A percentile compares a stretch with the other conserved stretches of the same genome.
phyloP scores from a whole-genome alignment of 2,888 invertebrate species.

The Sminthurides aquaticus region DNA sequence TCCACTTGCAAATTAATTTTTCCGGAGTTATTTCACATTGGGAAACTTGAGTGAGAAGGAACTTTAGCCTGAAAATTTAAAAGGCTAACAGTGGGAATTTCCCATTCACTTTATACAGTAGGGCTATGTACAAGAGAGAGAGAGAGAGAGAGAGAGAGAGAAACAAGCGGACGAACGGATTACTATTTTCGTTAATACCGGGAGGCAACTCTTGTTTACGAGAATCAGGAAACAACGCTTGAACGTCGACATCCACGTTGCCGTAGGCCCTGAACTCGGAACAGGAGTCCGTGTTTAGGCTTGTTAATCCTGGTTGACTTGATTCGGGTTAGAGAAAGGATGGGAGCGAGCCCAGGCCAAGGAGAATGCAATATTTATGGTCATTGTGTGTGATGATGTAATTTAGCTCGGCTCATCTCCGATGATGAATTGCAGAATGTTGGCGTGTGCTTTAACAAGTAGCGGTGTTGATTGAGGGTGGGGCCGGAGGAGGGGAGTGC shows the following conservation, averaged over 20 bases:
- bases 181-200: too few relatives aligned
- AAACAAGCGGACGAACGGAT: conserved; percentile 14
- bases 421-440: not conserved
- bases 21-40: not conserved
- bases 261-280: too few relatives aligned
- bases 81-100: too few relatives aligned
- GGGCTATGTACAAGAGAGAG: conserved; percentile 4
- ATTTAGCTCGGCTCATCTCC: not conserved
- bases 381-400: not conserved
- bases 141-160: conserved; percentile 11
- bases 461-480: not conserved
- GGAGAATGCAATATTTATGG: not conserved
- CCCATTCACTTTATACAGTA: too few relatives aligned
- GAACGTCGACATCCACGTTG: too few relatives aligned
- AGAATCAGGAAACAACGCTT: too few relatives aligned
- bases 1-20: not conserved
- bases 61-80: conserved; percentile 10
- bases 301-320: too few relatives aligned
- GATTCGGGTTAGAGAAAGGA: too few relatives aligned
- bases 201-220: too few relatives aligned
- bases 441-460: not conserved
- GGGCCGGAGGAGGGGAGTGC: too few relatives aligned
- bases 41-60: not conserved
- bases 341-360: too few relatives aligned
- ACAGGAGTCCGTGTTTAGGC: too few relatives aligned